Evolutionary conservation across 2,888 invertebrate genomes (phyloP).

Genomic region (Baccha elongata): DNA sequence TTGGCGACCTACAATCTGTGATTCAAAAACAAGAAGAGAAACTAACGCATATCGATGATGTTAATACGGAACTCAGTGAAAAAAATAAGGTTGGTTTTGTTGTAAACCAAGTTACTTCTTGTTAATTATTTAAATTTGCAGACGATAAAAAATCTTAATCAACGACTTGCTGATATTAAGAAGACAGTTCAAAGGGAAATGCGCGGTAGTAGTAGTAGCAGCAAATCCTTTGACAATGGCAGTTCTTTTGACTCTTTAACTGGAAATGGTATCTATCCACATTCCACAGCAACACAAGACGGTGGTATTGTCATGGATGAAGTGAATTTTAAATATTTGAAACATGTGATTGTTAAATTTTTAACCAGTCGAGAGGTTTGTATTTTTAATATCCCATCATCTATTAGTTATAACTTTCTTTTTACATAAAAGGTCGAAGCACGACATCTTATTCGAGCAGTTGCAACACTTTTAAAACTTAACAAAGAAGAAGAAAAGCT

Average conservation of each 20-base stretch:
- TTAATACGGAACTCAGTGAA: constrained; percentile 85
- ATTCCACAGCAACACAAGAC: constrained; percentile 66
- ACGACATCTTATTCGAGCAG: constrained; percentile 93
- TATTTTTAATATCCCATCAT: too few species aligned
- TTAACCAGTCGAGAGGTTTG: constrained; percentile 91
- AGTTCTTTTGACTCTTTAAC: constrained; percentile 54
- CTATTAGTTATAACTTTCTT: too few species aligned
- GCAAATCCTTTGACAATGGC: constrained; percentile 74
- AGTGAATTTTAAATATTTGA: constrained; percentile 93
- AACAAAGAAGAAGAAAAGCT: constrained; percentile 93
- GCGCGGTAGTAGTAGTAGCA: constrained; percentile 75
- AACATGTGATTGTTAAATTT: constrained; percentile 96
- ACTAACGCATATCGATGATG: constrained; percentile 77
- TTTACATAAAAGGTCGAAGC: constrained; percentile 89
- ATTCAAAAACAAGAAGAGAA: constrained; percentile 76
- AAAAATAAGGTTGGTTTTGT: constrained; percentile 84
- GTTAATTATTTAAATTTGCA: constrained; percentile 81
- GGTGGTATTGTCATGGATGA: constrained; percentile 84
- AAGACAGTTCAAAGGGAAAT: constrained; percentile 95
- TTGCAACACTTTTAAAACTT: constrained; percentile 91
- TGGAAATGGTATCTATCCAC: constrained; percentile 72
- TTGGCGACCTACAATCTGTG: constrained; percentile 76
- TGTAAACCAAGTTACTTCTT: constrained; percentile 5
- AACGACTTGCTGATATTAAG: constrained; percentile 94
- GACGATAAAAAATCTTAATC: constrained; percentile 94